phyloP scores from a whole-genome alignment of 2,888 invertebrate genomes.

The Hydriomena furcata region DNA sequence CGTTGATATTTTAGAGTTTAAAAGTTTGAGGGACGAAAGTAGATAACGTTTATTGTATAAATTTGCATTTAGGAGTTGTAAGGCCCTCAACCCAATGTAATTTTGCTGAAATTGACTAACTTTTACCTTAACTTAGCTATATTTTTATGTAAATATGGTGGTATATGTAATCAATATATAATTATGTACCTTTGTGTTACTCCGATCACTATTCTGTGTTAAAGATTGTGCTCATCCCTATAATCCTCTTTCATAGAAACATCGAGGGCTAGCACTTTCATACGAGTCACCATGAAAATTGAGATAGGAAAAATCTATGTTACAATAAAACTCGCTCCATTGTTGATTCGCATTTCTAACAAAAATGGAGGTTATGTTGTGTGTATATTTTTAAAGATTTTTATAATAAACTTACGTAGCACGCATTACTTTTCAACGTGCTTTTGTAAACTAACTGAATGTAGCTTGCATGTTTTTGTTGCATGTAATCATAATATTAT shows the following conservation, averaged over 20 bases:
- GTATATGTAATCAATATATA: not conserved
- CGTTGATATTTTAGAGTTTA: constrained; percentile 20
- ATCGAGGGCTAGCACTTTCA: constrained; percentile 4
- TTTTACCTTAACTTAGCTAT: constrained; percentile 8
- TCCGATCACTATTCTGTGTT: not conserved
- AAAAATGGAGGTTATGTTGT: not conserved
- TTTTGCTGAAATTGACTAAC: constrained; percentile 4
- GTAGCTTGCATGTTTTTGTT: no score
- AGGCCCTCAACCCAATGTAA: constrained; percentile 16
- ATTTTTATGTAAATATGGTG: not conserved
- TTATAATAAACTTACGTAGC: not conserved
- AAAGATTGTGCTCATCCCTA: not conserved
- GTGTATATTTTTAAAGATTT: not conserved
- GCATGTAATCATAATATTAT: no score
- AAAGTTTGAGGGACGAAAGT: constrained; percentile 22
- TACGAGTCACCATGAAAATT: constrained; percentile 14
- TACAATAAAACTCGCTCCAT: not conserved
- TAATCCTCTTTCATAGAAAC: constrained; percentile 11
- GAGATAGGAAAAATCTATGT: constrained; percentile 22
- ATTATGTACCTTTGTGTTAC: no score
- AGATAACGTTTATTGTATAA: constrained; percentile 23
- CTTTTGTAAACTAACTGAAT: no score
- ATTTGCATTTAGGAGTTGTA: constrained; percentile 21
- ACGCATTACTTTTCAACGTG: not conserved
- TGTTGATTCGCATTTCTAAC: not conserved